These are phyloP conservation scores for Gambusia yucatana DNA, from an alignment of 2,797 vertebrate genomes.

Conservation along the genomic window DNA sequence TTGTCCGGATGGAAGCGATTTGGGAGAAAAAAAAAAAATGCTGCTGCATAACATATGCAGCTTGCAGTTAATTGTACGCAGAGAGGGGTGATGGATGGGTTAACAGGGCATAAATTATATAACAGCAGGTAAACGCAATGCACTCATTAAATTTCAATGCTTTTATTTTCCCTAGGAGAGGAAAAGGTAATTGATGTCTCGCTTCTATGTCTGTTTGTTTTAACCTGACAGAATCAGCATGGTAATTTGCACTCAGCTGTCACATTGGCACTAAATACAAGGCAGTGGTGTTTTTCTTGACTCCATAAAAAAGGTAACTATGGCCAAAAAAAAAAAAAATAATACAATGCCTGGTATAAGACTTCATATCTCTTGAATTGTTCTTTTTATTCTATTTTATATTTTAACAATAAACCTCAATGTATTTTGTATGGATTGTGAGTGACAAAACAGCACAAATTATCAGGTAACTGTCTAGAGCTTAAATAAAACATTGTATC, in stretches of 20 bases:
- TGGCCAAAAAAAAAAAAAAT: neutral
- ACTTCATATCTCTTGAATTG: neutral
- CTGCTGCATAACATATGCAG: conserved; percentile 30
- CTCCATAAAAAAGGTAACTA: conserved; percentile 36
- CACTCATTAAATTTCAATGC: conserved; percentile 74
- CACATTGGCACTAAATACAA: conserved; percentile 66
- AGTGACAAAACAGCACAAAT: neutral
- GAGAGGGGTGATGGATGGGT: conserved; percentile 73
- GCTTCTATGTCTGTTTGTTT: conserved; percentile 76
- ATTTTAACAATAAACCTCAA: neutral
- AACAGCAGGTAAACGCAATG: conserved; percentile 79
- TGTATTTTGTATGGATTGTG: neutral
- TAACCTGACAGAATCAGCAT: conserved; percentile 61
- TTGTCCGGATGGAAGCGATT: conserved; percentile 29
- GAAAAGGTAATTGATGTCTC: conserved; percentile 75
- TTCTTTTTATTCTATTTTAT: neutral
- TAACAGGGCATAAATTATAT: conserved; percentile 76
- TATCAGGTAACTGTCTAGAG: neutral
- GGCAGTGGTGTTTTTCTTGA: conserved; percentile 49
- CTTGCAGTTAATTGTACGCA: conserved; percentile 48
- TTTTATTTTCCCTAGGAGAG: conserved; percentile 79
- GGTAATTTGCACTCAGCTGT: conserved; percentile 70
- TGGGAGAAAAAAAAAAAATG: conserved; percentile 8
- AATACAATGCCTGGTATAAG: conserved; percentile 4
- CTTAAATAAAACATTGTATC: neutral